Evolutionary conservation across 1,140 invertebrate genomes (phyloP).

Genomic region (Drosophila parabipectinata): DNA sequence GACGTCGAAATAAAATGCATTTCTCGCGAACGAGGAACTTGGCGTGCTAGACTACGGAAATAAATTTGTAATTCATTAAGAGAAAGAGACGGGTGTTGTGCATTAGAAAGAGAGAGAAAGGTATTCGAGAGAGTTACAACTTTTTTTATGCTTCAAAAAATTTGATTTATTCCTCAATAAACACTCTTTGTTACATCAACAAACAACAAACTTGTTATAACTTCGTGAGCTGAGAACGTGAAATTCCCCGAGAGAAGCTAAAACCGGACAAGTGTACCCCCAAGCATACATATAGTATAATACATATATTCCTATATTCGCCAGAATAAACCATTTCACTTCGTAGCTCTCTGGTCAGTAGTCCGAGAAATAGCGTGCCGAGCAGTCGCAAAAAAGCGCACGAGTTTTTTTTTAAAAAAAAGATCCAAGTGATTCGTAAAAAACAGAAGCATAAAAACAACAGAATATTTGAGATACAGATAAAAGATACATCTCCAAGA

Average conservation of each 20-base stretch:
- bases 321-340: conserved; percentile 18
- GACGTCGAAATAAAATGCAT: conserved; percentile 4
- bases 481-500: conserved; percentile 18
- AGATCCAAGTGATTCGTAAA: conserved; percentile 12
- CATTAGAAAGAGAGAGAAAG: conserved; percentile 11
- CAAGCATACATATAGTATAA: conserved; percentile 16
- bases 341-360: conserved; percentile 49
- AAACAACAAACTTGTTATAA: conserved; percentile 36
- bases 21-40: conserved; percentile 34
- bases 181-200: conserved; percentile 12
- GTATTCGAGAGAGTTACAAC: conserved; percentile 6
- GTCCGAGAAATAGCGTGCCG: conserved; percentile 65
- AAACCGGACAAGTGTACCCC: conserved; percentile 33
- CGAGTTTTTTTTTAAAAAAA: conserved; percentile 46
- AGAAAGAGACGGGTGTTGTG: conserved; percentile 3
- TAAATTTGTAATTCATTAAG: background rate
- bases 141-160: conserved; percentile 3
- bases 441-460: conserved; percentile 4
- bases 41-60: conserved; percentile 45
- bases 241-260: conserved; percentile 32
- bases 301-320: conserved; percentile 5
- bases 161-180: conserved; percentile 14
- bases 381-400: conserved; percentile 49
- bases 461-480: conserved; percentile 13
- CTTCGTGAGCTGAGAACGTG: conserved; percentile 23